phyloP scores from a whole-genome alignment of 2,888 invertebrate genomes.

The Elysia crispata region DNA sequence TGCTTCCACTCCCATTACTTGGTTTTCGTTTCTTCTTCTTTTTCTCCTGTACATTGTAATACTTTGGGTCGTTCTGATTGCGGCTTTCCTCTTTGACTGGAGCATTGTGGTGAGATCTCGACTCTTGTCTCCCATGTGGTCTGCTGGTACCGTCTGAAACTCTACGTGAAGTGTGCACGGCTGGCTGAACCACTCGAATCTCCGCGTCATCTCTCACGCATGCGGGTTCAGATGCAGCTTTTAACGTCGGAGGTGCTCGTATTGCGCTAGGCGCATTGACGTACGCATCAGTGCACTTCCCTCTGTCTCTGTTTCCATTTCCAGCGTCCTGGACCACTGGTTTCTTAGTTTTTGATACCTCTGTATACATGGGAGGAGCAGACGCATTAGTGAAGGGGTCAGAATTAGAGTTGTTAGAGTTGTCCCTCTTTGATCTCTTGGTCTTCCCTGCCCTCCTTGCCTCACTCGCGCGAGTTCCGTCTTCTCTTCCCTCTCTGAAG shows the following conservation, averaged over 20 bases:
- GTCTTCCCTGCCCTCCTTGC: slow-evolving; percentile 24
- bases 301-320: too few relatives aligned
- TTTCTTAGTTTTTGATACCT: slow-evolving; percentile 14
- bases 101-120: background rate
- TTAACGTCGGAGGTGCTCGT: background rate
- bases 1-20: background rate
- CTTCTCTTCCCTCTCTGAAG: slow-evolving; percentile 58
- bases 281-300: background rate
- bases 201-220: background rate
- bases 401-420: too few relatives aligned
- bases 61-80: background rate
- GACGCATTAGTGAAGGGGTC: slow-evolving; percentile 51
- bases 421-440: slow-evolving; percentile 7
- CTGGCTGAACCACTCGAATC: background rate
- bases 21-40: slow-evolving; percentile 29
- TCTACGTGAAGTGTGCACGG: background rate
- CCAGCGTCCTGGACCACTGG: too few relatives aligned
- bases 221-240: too few relatives aligned
- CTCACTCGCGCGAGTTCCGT: slow-evolving; percentile 9
- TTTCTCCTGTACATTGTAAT: slow-evolving; percentile 44
- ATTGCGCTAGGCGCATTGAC: background rate
- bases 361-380: slow-evolving; percentile 49
- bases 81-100: background rate
- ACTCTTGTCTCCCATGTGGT: background rate
- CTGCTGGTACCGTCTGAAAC: background rate